phyloP scores from a whole-genome alignment of 2,888 invertebrate species.

The Coelinius sp. region DNA sequence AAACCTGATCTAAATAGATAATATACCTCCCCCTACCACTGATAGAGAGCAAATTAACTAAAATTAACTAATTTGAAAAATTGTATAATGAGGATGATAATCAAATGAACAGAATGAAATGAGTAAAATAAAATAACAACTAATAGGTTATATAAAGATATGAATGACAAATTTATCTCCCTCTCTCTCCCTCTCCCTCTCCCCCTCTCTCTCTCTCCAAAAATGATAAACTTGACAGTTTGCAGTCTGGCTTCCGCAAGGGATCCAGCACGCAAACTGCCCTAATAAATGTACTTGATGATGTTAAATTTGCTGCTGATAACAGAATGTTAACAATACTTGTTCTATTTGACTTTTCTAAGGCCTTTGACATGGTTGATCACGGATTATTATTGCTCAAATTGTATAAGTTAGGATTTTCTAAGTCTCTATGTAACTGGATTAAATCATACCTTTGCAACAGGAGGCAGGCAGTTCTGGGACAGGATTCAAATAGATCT shows the following conservation, averaged over 20 bases:
- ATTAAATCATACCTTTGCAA: not conserved
- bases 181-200: too few relatives aligned
- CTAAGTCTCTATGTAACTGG: not conserved
- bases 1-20: too few relatives aligned
- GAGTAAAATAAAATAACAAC: too few relatives aligned
- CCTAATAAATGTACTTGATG: slow-evolving; percentile 49
- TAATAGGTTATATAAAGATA: too few relatives aligned
- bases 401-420: not conserved
- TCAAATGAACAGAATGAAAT: too few relatives aligned
- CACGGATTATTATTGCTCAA: slow-evolving; percentile 18
- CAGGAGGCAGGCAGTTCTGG: not conserved
- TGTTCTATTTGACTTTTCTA: slow-evolving; percentile 53
- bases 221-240: slow-evolving; percentile 31
- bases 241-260: not conserved
- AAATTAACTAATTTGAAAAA: too few relatives aligned
- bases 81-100: too few relatives aligned
- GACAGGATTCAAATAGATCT: not conserved
- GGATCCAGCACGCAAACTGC: slow-evolving; percentile 49
- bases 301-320: slow-evolving; percentile 51
- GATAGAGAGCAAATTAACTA: too few relatives aligned
- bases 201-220: too few relatives aligned
- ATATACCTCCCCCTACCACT: too few relatives aligned
- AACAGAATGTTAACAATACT: slow-evolving; percentile 45
- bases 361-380: slow-evolving; percentile 41
- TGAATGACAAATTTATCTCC: too few relatives aligned